Evolutionary conservation across 2,797 vertebrate genomes (phyloP).

Genomic region (Anas bahamensis): DNA sequence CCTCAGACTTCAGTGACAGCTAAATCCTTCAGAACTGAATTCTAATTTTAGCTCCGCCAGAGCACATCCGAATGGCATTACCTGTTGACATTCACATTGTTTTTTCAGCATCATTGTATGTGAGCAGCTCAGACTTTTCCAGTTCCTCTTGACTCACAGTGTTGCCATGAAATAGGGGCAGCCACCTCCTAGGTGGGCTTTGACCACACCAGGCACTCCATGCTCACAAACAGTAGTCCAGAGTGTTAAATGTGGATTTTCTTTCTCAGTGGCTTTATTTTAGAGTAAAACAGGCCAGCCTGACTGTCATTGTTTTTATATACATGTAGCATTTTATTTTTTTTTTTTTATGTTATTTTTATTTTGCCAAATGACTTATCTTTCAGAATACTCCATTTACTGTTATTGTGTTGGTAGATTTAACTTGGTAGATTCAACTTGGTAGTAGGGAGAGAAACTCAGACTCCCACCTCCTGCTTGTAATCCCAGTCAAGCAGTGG

Average conservation of each 20-base stretch:
- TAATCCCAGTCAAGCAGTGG: neutral
- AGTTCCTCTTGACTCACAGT: accelerated
- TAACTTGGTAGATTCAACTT: neutral
- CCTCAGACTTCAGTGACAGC: neutral
- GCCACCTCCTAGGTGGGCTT: neutral
- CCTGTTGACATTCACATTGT: neutral
- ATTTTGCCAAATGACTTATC: neutral
- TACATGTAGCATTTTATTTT: neutral
- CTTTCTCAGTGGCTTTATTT: neutral
- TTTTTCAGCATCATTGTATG: neutral
- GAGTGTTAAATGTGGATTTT: neutral
- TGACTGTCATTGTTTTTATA: neutral
- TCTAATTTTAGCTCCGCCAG: neutral
- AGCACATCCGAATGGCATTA: neutral
- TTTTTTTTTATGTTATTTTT: too few relatives aligned
- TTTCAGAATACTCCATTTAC: neutral
- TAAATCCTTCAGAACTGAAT: neutral
- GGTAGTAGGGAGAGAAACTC: neutral
- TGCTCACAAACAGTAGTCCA: neutral
- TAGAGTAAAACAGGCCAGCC: neutral
- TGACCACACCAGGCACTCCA: accelerated
- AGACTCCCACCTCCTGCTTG: neutral
- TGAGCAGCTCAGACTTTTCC: neutral
- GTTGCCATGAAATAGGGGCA: neutral
- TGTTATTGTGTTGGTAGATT: neutral